Evolutionary conservation across 2,113 vertebrate genomes (phyloP).

Genomic region (Hydropotes inermis): DNA sequence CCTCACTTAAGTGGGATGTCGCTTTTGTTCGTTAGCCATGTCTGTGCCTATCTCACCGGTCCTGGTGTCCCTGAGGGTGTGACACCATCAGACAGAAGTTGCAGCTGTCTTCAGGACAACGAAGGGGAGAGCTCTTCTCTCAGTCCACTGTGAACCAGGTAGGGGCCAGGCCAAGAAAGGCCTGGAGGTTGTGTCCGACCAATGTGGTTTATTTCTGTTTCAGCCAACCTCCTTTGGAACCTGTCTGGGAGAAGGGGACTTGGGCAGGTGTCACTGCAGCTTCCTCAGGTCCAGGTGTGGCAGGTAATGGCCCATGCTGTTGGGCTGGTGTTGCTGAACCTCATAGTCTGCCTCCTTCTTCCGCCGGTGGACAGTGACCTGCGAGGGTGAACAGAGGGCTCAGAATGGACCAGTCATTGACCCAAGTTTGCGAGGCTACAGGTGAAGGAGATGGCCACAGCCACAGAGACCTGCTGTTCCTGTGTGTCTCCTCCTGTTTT

Average conservation of each 20-base stretch:
- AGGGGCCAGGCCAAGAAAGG: background rate
- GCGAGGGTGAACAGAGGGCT: background rate
- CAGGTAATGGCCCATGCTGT: background rate
- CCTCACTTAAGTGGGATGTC: too few species aligned
- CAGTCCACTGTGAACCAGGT: background rate
- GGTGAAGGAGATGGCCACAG: background rate
- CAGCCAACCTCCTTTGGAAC: background rate
- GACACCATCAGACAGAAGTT: background rate
- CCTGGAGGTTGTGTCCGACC: background rate
- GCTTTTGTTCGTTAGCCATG: background rate
- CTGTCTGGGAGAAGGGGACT: background rate
- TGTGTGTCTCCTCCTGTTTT: background rate
- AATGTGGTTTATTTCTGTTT: constrained; percentile 7
- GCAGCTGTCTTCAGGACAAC: accelerated
- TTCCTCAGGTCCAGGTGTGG: constrained; percentile 36
- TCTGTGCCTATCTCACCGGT: background rate
- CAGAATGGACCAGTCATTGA: background rate
- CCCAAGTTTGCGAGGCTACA: accelerated
- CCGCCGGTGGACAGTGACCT: background rate
- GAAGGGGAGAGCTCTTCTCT: background rate
- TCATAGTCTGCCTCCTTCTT: constrained; percentile 43
- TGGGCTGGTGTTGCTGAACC: background rate
- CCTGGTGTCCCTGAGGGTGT: background rate
- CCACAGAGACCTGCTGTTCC: too few species aligned
- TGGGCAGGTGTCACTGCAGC: background rate